A percentile compares a stretch with the other conserved stretches of the same genome.
Conservation (phyloP, 2,888 invertebrate species). For the Tipula vernalis region DNA sequence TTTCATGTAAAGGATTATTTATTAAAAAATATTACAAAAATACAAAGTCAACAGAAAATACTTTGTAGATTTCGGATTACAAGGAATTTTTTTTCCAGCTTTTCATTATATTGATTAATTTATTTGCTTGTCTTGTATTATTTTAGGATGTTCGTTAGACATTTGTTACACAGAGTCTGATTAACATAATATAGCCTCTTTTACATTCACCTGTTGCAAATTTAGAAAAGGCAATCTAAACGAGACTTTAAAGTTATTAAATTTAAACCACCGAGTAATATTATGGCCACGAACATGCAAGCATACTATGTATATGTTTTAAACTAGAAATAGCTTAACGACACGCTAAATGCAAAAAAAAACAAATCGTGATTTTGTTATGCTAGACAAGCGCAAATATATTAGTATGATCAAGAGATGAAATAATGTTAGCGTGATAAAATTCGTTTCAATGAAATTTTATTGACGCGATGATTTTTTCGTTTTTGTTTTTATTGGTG, state of each 20-base stretch:
- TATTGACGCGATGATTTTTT: no score
- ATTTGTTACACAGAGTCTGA: neutral
- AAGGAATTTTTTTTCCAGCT: neutral
- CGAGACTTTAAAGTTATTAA: neutral
- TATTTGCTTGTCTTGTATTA: neutral
- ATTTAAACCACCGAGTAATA: neutral
- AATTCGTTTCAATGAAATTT: no score
- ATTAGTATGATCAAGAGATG: neutral
- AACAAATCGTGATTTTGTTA: neutral
- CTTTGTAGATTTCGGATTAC: neutral
- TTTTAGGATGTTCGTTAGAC: neutral
- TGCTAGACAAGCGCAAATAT: neutral
- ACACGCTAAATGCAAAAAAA: neutral
- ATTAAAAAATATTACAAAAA: neutral
- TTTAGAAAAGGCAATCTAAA: neutral
- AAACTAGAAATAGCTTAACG: neutral
- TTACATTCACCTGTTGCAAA: neutral
- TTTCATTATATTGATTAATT: neutral
- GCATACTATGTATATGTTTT: neutral
- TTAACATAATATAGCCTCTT: neutral
- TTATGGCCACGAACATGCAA: neutral
- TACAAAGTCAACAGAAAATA: neutral
- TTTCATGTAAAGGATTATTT: neutral
- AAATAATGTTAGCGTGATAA: no score
- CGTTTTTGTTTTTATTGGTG: no score